Evolutionary conservation across 2,888 invertebrate species (phyloP), one percentile per base, ranked within the genome.

Genomic region (Zonitis immaculata): DNA sequence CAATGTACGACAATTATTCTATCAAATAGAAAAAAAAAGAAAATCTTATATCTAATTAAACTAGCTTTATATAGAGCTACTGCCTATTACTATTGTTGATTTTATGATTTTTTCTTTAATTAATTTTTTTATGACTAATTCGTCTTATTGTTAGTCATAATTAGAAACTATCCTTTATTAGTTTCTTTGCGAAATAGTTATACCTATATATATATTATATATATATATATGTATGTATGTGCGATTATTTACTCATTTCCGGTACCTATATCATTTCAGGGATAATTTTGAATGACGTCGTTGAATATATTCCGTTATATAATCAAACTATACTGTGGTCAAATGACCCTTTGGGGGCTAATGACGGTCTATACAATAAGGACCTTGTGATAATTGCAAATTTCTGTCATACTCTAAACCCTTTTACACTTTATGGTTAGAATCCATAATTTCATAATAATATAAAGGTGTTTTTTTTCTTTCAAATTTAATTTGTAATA

Each of bases 251-350:
- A 27, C 12, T 30, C 42, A 22, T 46, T 49, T 54, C 54, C 50
- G 35, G 18, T 46, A 42, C 53, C 44, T 48, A 26, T 14, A 42
- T 44, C 50, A 47, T 39, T 55, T 53, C 22, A 51, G 54, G 51
- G 52, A 54, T 51, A 52, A 56, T 60, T 51, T 65, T 60, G 62
- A 62, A 58, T 62, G 65, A 63, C 58, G 58, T 57, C 28, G n/a
- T n/a, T n/a, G 47, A 56, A 56, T 53, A 49, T 50, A 56, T 55
- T n/a, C n/a, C n/a, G n/a, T n/a, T n/a, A n/a, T n/a, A 57, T 62
- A 61, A 65, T 60, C 59, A 63, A 62, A 57, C 60, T 52, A 59
- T 51, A 39, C n/a, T n/a, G n/a, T 39, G 60, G 62, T 57, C 48
- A 44, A 52, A 54, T 59, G 63, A 62, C 58, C 61, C 56, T 20